Percentiles rank a stretch among this genome's conserved stretches.
These are phyloP conservation scores for Drosophila barbarae DNA, from an alignment of 2,888 invertebrate species.

Conservation along the genomic window DNA sequence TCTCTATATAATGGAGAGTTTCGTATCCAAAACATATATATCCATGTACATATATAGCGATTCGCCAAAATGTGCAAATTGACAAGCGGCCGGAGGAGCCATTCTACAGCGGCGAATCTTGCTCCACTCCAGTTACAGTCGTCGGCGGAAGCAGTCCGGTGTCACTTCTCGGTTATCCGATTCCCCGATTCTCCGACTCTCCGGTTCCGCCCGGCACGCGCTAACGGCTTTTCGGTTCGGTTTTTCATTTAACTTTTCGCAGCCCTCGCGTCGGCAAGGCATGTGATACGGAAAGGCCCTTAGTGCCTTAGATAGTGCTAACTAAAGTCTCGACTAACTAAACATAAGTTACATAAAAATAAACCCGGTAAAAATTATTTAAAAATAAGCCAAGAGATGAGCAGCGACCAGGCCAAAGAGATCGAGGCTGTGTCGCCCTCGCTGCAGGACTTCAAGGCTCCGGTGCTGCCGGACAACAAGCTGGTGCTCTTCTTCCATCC, in stretches of 20 bases:
- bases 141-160: conserved; percentile 21
- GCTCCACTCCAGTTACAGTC: conserved; percentile 25
- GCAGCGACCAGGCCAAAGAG: conserved; percentile 37
- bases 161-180: conserved; percentile 26
- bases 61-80: conserved; percentile 59
- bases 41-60: neutral
- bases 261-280: conserved; percentile 30
- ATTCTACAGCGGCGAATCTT: conserved; percentile 7
- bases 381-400: conserved; percentile 43
- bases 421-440: conserved; percentile 25
- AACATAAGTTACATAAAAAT: conserved; percentile 1
- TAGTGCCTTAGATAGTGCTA: conserved; percentile 13
- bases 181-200: neutral
- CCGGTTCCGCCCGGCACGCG: conserved; percentile 18
- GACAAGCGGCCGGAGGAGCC: conserved; percentile 30
- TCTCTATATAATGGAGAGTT: conserved; percentile 29
- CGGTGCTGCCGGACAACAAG: conserved; percentile 76
- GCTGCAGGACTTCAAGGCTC: conserved; percentile 72
- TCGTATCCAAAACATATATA: conserved; percentile 8
- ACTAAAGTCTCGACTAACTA: conserved; percentile 15
- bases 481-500: conserved; percentile 85
- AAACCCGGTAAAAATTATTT: neutral
- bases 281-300: conserved; percentile 56
- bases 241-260: conserved; percentile 14
- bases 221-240: conserved; percentile 29